Base-by-base conservation (phyloP, 2,113 vertebrate genomes). In the Anseranas semipalmata region DNA sequence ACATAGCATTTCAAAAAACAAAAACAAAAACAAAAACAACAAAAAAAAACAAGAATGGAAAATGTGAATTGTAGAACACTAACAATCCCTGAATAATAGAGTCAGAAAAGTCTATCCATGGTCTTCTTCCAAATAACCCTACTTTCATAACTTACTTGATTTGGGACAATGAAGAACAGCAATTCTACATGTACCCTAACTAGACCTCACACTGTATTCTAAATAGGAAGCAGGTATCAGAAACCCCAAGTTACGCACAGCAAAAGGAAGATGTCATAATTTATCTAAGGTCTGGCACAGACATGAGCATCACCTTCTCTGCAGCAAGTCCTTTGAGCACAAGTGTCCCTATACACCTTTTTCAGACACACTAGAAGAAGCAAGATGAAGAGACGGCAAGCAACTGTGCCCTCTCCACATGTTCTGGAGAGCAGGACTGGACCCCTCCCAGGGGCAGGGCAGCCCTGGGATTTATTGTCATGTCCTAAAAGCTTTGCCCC, bases 341-440 rank as follows among this genome's bases (percentile, higher is more conserved):
- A 7, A 35, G 17, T 43, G 32, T 68, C 19, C 72, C 19, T 17
- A 16, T 6, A 7, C 11, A 15, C 9, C 41, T 52, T 2, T 0
- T 59, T 53, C 30, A 59, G 22, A 76, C 35, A 27, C 45, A 66
- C 1, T 2, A 58, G 50, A 21, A 39, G 16, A 20, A 73, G 5
- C 22, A 71, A 80, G 27, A 63, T 6, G 7, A 59, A 33, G 28
- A 53, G 32, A 33, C 0, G 2, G 13, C 45, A 72, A 39, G n/a
- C 0, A 11, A 35, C 7, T 2, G 7, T 45, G 33, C 17, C 39
- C 20, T 17, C 67, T 63, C 37, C 0, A 0, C 21, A 32, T 24
- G 15, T 45, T 2, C 43, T 12, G 14, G 28, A n/a, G 28, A 67
- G 14, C 37, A 48, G 0, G 5, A 48, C 3, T 4, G 1, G 41